Evolutionary conservation across 2,797 vertebrate genomes (phyloP).

Genomic region (Brachymystax lenok): DNA sequence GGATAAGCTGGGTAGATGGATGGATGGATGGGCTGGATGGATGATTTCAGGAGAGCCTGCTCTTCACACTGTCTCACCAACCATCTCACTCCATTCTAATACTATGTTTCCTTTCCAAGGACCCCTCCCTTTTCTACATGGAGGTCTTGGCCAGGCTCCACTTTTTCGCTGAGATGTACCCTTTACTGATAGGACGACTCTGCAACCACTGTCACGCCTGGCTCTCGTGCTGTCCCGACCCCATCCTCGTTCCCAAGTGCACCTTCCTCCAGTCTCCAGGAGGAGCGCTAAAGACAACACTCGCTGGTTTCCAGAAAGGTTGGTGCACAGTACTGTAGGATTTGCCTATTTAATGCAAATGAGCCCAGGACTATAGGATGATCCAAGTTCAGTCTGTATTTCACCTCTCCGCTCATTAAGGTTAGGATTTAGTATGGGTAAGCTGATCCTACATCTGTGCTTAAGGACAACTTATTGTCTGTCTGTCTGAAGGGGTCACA

Average conservation of each 20-base stretch:
- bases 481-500: constrained; percentile 66
- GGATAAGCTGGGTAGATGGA: not conserved
- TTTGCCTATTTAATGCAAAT: not conserved
- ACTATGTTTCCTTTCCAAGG: constrained; percentile 55
- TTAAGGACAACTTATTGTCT: not conserved
- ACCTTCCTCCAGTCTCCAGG: constrained; percentile 81
- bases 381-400: not conserved
- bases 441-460: too few relatives aligned
- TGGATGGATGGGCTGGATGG: not conserved
- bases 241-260: constrained; percentile 72
- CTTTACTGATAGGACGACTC: constrained; percentile 69
- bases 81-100: not conserved
- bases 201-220: constrained; percentile 77
- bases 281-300: constrained; percentile 66
- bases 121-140: constrained; percentile 66
- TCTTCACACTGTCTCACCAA: not conserved
- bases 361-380: not conserved
- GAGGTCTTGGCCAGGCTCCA: constrained; percentile 79
- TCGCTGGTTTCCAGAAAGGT: constrained; percentile 77
- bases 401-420: not conserved
- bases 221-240: constrained; percentile 68
- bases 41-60: not conserved
- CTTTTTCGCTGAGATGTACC: constrained; percentile 58
- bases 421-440: not conserved
- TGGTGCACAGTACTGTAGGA: not conserved